Percentiles rank a stretch among this genome's conserved stretches.
phyloP scores from a whole-genome alignment of 2,888 invertebrate species.

The Eupithecia centaureata region DNA sequence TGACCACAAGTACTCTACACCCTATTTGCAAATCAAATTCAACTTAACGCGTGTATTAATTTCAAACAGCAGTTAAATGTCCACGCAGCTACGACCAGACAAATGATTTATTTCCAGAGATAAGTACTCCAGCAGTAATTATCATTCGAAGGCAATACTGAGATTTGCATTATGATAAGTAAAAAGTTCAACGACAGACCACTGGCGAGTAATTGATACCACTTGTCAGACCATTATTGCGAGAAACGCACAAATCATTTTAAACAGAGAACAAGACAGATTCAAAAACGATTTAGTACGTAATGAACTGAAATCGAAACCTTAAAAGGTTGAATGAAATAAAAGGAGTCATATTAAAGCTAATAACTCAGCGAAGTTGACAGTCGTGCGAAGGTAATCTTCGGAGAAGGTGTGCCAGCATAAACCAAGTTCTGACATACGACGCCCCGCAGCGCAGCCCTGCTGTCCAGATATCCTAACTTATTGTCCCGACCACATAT shows the following conservation, averaged over 20 bases:
- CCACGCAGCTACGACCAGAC: no score
- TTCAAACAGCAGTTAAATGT: slow-evolving; percentile 59
- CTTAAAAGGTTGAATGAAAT: slow-evolving; percentile 53
- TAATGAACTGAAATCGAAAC: slow-evolving; percentile 43
- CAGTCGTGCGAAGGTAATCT: slow-evolving; percentile 62
- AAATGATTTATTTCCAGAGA: slow-evolving; percentile 67
- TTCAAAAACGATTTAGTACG: slow-evolving; percentile 30
- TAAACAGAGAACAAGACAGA: slow-evolving; percentile 19
- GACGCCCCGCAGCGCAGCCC: slow-evolving; percentile 68
- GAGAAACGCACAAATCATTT: slow-evolving; percentile 17
- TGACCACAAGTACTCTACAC: slow-evolving; percentile 50
- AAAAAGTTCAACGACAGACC: slow-evolving; percentile 48
- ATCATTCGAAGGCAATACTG: slow-evolving; percentile 52
- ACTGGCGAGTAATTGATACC: slow-evolving; percentile 31
- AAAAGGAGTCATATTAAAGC: slow-evolving; percentile 58
- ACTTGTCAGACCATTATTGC: slow-evolving; percentile 25
- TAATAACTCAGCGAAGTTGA: slow-evolving; percentile 63
- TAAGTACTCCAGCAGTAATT: slow-evolving; percentile 59
- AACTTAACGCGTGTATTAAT: slow-evolving; percentile 64
- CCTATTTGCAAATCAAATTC: slow-evolving; percentile 73
- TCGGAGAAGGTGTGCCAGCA: slow-evolving; percentile 59
- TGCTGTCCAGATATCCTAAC: slow-evolving; percentile 56
- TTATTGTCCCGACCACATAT: slow-evolving; percentile 46
- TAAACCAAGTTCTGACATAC: slow-evolving; percentile 64
- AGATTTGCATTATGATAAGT: slow-evolving; percentile 52